phyloP scores from a whole-genome alignment of 92 coral and sea anemone species.

The Zoanthus solanderi region DNA sequence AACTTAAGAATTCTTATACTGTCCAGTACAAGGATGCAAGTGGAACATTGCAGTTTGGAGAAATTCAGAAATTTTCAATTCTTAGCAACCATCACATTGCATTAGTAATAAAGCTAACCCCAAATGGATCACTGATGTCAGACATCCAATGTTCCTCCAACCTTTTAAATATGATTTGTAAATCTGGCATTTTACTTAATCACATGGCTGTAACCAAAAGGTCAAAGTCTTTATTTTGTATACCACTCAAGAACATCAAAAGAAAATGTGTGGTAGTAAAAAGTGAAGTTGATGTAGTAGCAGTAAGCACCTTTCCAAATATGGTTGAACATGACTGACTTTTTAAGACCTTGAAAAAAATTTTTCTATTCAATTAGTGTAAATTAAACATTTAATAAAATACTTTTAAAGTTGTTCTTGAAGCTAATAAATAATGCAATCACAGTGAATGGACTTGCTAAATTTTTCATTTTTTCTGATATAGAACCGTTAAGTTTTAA shows the following conservation, averaged over 20 bases:
- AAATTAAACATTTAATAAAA: no score
- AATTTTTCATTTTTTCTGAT: no score
- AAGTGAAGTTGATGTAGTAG: neutral
- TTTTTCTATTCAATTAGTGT: no score
- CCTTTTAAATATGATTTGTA: slow-evolving; percentile 26
- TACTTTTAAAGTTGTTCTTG: no score
- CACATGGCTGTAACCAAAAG: slow-evolving; percentile 45
- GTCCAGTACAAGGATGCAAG: slow-evolving; percentile 2
- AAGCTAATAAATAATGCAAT: no score
- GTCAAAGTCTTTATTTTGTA: slow-evolving; percentile 37
- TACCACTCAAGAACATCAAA: slow-evolving; percentile 8
- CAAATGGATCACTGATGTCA: slow-evolving; percentile 45
- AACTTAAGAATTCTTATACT: slow-evolving; percentile 7
- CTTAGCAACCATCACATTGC: slow-evolving; percentile 27
- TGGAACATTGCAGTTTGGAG: neutral
- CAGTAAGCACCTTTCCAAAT: no score
- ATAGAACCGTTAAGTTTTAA: no score
- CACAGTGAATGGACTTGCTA: no score
- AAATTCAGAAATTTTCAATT: neutral
- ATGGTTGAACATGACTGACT: no score
- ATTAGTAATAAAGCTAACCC: slow-evolving; percentile 45
- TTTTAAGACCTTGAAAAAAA: no score
- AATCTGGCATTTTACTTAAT: slow-evolving; percentile 36
- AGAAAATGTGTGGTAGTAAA: neutral
- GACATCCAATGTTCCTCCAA: slow-evolving; percentile 38